Evolutionary conservation across 2,113 vertebrate species (phyloP), one percentile per base, ranked within the genome.

Genomic region (Epinephelus moara): DNA sequence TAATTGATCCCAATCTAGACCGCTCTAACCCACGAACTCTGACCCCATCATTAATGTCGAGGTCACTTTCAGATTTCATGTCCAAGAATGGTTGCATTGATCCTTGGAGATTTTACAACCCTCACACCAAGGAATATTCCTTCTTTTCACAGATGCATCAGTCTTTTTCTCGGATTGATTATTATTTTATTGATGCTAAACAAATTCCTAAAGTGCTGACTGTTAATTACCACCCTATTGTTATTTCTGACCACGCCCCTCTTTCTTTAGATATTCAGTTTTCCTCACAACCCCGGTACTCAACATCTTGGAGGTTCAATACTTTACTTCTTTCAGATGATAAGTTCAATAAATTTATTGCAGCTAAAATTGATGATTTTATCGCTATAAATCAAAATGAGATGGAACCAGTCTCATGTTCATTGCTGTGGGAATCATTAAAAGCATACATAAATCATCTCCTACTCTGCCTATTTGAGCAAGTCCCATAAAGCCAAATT

Each of bases 351-450:
- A 21, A 21, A 6, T 53, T 19, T 8, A 19, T 52, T 19, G 1
- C 50, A 52, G 17, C 18, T 19, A 77, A 6, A 50, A 68, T 53
- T 53, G 47, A 70, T 70, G 49, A 53, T 18, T 70, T 53, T 70
- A 53, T 70, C 12, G 2, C 27, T 3, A 70, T 53, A 27, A 27
- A 27, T 27, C 17, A 70, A 2, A 70, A 13, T 49, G 47, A 27
- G 27, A 27, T 27, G 3, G 27, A 27, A 27, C 27, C 27, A 27
- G 27, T 27, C 3, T 27, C 27, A 27, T 27, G 27, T 27, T 27
- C 27, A 27, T 27, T 27, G 27, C 13, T 49, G 13, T 49, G 47
- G 47, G 47, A 49, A 49, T 49, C 47, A 15, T 4, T 49, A 49
- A 49, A 49, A 49, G 47, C 13, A 15, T 15, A 15, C 47, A 3